Evolutionary conservation across 2,113 vertebrate genomes (phyloP), one percentile per base, ranked within the genome.

Genomic region (Oriolus oriolus): DNA sequence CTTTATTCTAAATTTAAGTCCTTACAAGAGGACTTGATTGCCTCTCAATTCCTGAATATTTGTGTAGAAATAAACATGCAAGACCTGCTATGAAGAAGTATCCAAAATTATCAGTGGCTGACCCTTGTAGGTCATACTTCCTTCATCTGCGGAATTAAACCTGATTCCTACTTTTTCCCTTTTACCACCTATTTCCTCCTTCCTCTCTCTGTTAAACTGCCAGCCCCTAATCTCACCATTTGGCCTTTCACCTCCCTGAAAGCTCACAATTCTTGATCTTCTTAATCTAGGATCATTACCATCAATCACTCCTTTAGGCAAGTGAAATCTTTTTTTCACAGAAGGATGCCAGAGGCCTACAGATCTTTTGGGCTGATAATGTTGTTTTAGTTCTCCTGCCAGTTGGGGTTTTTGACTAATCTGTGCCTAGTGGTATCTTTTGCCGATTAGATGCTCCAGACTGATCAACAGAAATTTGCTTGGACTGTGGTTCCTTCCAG

Each of bases 271-370:
- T 94, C 83, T 71, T 75, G 87, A 94, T 94, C 75, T 94, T 85
- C 87, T 93, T 95, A 94, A 93, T 93, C 90, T 92, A 37, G 76
- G 90, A 88, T 94, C 90, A 89, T 94, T 96, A 77, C 75, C 57
- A 52, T 93, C 90, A 91, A 85, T 90, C 79, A 78, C 13, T 76
- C 47, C 37, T 84, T 54, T 21, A 92, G 82, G 71, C 87, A 86
- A 87, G 13, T 8, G 10, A 88, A 93, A 54, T 49, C 7, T 28
- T 68, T 73, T 73, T 60, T 83, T 54, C 39, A 31, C 16, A 45
- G 71, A 70, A 22, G 20, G 59, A 77, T 76, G 60, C 27, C 52
- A 80, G 52, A 69, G 17, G 21, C 63, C 59, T 80, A 47, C 8
- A 24, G 39, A 83, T 83, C 47, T 65, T 89, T 61, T 63, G 39